These are phyloP conservation scores for Escarpia spicata DNA, from an alignment of 2,888 invertebrate genomes.

Conservation along the genomic window DNA sequence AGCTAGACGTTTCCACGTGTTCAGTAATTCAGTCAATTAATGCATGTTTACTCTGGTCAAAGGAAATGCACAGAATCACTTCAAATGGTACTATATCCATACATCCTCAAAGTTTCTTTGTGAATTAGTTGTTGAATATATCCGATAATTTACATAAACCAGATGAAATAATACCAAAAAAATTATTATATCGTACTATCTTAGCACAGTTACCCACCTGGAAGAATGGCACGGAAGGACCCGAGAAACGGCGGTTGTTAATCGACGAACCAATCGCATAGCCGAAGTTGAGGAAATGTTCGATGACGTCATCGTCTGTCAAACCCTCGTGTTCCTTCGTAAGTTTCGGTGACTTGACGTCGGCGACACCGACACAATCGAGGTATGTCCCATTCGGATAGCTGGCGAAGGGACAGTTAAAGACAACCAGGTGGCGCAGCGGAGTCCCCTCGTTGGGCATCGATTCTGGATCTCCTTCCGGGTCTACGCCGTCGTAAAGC, in stretches of 20 bases:
- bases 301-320: conserved; percentile 21
- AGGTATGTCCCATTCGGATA: conserved; percentile 29
- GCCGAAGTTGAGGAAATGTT: conserved; percentile 29
- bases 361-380: conserved; percentile 23
- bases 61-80: too few species aligned
- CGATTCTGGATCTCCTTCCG: neutral
- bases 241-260: conserved; percentile 17
- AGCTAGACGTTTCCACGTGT: too few species aligned
- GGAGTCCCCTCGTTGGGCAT: conserved; percentile 17
- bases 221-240: neutral
- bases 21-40: too few species aligned
- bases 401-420: conserved; percentile 33
- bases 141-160: too few species aligned
- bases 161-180: too few species aligned
- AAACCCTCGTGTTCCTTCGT: neutral
- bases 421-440: conserved; percentile 20
- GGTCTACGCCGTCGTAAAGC: neutral
- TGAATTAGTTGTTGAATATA: too few species aligned
- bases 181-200: too few species aligned
- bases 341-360: neutral
- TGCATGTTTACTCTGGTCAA: too few species aligned
- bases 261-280: conserved; percentile 25
- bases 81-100: too few species aligned
- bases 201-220: neutral
- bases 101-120: too few species aligned